phyloP scores from a whole-genome alignment of 2,797 vertebrate species.

The Chrysocyon brachyurus region DNA sequence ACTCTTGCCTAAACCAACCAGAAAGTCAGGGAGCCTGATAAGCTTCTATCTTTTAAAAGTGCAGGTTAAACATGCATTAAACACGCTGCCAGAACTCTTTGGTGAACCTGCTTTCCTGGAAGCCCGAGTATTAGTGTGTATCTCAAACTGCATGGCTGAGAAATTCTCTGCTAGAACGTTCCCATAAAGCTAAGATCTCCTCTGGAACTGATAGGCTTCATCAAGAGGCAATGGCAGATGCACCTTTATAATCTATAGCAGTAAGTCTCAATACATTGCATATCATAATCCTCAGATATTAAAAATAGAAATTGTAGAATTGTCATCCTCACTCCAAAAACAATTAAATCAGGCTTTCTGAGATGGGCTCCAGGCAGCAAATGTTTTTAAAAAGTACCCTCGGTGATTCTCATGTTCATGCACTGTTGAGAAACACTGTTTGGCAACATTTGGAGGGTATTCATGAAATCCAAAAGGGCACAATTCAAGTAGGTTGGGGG shows the following conservation, averaged over 20 bases:
- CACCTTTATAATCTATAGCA: background rate
- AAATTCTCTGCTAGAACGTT: background rate
- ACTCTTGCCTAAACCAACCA: background rate
- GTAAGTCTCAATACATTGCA: background rate
- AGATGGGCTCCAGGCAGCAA: background rate
- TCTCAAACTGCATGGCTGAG: background rate
- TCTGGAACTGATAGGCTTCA: background rate
- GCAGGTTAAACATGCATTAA: background rate
- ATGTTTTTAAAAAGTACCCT: background rate
- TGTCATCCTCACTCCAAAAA: background rate
- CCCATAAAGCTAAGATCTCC: background rate
- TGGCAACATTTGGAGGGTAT: background rate
- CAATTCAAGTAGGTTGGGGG: background rate
- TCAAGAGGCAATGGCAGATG: background rate
- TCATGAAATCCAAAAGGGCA: background rate
- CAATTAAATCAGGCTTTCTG: background rate
- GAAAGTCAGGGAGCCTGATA: background rate
- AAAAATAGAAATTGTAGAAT: background rate
- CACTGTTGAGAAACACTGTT: background rate
- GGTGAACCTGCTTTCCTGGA: background rate
- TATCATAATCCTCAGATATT: background rate
- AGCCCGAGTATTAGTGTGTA: background rate
- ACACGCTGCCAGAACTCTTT: background rate
- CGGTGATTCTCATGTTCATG: background rate
- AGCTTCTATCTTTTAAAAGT: constrained; percentile 1